A percentile compares a stretch with the other conserved stretches of the same genome.
Conservation (phyloP, 2,113 vertebrate species). For the Synchiropus splendidus region DNA sequence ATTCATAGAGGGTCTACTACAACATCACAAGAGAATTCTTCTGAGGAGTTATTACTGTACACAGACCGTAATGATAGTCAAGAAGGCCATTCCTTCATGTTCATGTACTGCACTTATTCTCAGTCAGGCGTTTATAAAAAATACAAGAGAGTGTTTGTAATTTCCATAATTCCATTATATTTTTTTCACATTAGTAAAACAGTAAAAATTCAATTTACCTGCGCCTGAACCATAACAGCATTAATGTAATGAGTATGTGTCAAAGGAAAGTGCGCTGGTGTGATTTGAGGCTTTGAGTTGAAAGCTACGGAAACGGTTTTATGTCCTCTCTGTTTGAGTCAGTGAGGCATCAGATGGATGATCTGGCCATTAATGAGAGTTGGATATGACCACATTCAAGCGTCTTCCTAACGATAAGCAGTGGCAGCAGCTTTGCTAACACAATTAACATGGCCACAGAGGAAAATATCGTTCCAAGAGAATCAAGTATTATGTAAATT, state of each 20-base stretch:
- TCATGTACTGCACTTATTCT: too few species aligned
- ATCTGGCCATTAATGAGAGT: constrained; percentile 36
- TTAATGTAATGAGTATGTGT: constrained; percentile 7
- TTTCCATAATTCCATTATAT: not conserved
- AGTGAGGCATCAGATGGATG: constrained; percentile 30
- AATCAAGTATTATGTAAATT: constrained; percentile 64
- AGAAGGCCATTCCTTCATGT: too few species aligned
- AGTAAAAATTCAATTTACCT: not conserved
- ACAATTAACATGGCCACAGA: constrained; percentile 42
- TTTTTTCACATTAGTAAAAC: not conserved
- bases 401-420: constrained; percentile 49
- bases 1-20: too few species aligned
- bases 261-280: not conserved
- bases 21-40: too few species aligned
- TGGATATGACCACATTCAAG: constrained; percentile 39
- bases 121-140: too few species aligned
- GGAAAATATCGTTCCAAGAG: constrained; percentile 44
- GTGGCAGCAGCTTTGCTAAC: constrained; percentile 46
- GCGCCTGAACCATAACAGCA: not conserved
- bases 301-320: constrained; percentile 7
- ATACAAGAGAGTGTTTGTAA: too few species aligned
- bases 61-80: too few species aligned
- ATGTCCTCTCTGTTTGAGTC: constrained; percentile 20
- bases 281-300: not conserved
- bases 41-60: too few species aligned